Conservation (phyloP, 2,113 vertebrate species). For the Xiphophorus couchianus region DNA sequence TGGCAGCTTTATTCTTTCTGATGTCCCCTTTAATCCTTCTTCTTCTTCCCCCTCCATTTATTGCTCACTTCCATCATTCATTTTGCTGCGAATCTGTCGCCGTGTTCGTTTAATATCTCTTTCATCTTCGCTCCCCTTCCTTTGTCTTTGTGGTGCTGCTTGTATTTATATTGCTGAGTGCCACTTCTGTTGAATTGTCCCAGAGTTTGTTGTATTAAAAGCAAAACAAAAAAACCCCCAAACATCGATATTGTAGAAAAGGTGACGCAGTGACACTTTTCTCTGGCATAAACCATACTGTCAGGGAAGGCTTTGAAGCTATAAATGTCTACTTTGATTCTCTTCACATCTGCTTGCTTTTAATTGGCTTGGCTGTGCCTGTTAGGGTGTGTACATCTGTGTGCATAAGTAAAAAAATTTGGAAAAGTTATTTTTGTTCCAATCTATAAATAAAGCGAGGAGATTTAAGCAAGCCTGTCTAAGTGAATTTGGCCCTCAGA, state of each 20-base stretch:
- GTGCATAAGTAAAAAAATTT: background rate
- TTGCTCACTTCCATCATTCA: background rate
- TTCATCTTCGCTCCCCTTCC: slow-evolving; percentile 37
- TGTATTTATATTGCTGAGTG: background rate
- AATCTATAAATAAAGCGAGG: slow-evolving; percentile 27
- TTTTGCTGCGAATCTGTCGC: slow-evolving; percentile 3
- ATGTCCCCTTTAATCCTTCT: slow-evolving; percentile 15
- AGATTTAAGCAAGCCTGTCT: slow-evolving; percentile 37
- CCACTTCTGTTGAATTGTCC: slow-evolving; percentile 18
- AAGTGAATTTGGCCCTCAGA: slow-evolving; percentile 30
- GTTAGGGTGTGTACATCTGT: slow-evolving; percentile 1
- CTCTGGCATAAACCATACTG: slow-evolving; percentile 19
- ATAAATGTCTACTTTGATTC: slow-evolving; percentile 43
- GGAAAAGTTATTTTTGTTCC: slow-evolving; percentile 8
- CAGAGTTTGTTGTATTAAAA: slow-evolving; percentile 21
- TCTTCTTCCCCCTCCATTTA: background rate
- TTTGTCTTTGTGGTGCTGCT: slow-evolving; percentile 26
- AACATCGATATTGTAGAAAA: slow-evolving; percentile 20
- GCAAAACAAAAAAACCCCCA: background rate
- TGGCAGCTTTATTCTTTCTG: slow-evolving; percentile 19
- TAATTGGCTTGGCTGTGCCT: slow-evolving; percentile 42
- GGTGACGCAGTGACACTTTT: slow-evolving; percentile 14
- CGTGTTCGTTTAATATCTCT: slow-evolving; percentile 26
- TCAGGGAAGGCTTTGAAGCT: slow-evolving; percentile 59
- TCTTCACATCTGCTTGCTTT: slow-evolving; percentile 23